These are phyloP conservation scores for Crocidura indochinensis DNA, from an alignment of 2,797 vertebrate species.

Conservation along the genomic window DNA sequence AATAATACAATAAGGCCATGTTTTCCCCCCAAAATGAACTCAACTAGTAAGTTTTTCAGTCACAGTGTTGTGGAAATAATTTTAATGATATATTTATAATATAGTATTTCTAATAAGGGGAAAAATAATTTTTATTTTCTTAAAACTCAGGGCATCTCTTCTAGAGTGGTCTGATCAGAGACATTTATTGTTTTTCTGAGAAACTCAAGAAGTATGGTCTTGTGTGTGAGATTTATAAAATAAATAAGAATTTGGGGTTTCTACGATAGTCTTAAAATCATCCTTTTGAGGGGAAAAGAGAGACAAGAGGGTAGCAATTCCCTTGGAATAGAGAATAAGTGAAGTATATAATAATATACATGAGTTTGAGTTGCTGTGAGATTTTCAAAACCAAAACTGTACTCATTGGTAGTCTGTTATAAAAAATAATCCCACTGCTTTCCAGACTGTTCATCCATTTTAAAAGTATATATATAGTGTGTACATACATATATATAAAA, in stretches of 20 bases:
- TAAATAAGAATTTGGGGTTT: slow-evolving; percentile 17
- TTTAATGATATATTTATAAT: neutral
- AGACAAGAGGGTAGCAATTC: neutral
- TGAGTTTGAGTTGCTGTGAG: neutral
- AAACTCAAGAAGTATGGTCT: neutral
- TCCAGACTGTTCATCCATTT: neutral
- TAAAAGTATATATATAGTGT: neutral
- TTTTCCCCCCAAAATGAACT: slow-evolving; percentile 58
- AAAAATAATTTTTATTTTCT: neutral
- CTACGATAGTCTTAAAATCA: neutral
- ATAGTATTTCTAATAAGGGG: neutral
- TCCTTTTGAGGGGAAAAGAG: neutral
- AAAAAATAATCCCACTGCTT: neutral
- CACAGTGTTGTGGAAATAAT: neutral
- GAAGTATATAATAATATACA: neutral
- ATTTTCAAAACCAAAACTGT: neutral
- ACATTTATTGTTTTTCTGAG: neutral
- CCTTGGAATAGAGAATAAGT: neutral
- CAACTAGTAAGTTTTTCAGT: neutral
- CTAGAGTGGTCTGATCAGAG: neutral
- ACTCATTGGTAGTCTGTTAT: neutral
- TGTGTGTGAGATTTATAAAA: neutral
- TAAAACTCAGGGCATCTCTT: neutral
- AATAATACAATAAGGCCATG: too few relatives aligned
- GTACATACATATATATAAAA: neutral